phyloP scores from a whole-genome alignment of 2,888 invertebrate species.

The Drosophila meridiana region DNA sequence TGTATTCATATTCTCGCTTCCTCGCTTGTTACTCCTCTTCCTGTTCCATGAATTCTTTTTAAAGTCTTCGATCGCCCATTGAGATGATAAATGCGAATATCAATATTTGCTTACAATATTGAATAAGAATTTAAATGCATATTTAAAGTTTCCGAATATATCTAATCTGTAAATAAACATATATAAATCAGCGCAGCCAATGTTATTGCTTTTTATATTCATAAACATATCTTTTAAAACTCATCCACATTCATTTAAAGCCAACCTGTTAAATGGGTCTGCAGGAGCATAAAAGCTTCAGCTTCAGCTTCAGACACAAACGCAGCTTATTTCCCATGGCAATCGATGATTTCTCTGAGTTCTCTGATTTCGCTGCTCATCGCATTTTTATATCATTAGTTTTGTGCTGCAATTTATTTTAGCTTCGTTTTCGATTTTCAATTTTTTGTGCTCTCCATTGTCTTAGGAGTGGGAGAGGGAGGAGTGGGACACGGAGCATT shows the following conservation, averaged over 20 bases:
- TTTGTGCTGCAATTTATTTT: constrained; percentile 34
- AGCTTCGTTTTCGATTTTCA: constrained; percentile 18
- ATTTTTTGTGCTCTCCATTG: constrained; percentile 11
- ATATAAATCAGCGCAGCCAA: no score
- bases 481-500: constrained; percentile 60
- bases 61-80: background rate
- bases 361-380: constrained; percentile 34
- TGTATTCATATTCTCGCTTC: no score
- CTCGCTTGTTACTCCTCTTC: background rate
- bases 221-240: background rate
- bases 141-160: background rate
- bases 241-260: background rate
- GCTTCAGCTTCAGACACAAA: background rate
- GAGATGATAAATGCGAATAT: background rate
- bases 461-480: background rate
- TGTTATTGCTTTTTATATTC: background rate
- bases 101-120: background rate
- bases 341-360: constrained; percentile 39
- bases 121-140: background rate
- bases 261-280: constrained; percentile 16
- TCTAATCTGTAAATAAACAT: background rate
- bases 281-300: constrained; percentile 2
- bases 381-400: constrained; percentile 73
- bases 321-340: constrained; percentile 15
- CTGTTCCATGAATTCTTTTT: background rate